phyloP scores from a whole-genome alignment of 2,888 invertebrate genomes.

The Cheilosia pagana region DNA sequence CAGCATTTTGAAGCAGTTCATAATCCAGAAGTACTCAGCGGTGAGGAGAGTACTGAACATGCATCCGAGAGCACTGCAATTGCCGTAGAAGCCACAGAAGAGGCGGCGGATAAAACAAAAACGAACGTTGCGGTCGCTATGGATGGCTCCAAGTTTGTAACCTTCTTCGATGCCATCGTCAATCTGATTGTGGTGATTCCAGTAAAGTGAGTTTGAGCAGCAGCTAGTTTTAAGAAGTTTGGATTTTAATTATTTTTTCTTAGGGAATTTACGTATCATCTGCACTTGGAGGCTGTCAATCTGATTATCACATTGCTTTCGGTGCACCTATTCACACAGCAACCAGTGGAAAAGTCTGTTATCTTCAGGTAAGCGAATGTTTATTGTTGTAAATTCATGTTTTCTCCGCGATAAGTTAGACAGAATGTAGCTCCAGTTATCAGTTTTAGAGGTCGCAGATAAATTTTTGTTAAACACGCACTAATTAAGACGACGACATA shows the following conservation, averaged over 20 bases:
- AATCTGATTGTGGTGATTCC: constrained; percentile 83
- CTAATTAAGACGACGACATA: too few relatives aligned
- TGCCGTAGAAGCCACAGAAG: constrained; percentile 79
- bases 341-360: constrained; percentile 88
- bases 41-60: constrained; percentile 69
- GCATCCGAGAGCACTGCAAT: constrained; percentile 76
- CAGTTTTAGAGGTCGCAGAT: background rate
- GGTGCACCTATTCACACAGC: constrained; percentile 92
- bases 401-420: background rate
- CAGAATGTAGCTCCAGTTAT: background rate
- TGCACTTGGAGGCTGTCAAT: constrained; percentile 95
- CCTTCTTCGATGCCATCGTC: constrained; percentile 82
- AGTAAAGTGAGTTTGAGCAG: constrained; percentile 79
- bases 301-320: constrained; percentile 94
- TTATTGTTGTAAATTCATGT: background rate
- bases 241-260: constrained; percentile 74
- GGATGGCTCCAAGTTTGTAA: constrained; percentile 83
- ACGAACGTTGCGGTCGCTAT: constrained; percentile 77
- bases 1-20: constrained; percentile 90
- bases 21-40: constrained; percentile 79
- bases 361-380: constrained; percentile 83
- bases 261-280: constrained; percentile 92
- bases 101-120: constrained; percentile 67
- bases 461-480: background rate
- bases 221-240: background rate